phyloP scores from a whole-genome alignment of 2,113 vertebrate genomes.

The Ivindomyrus marchei region DNA sequence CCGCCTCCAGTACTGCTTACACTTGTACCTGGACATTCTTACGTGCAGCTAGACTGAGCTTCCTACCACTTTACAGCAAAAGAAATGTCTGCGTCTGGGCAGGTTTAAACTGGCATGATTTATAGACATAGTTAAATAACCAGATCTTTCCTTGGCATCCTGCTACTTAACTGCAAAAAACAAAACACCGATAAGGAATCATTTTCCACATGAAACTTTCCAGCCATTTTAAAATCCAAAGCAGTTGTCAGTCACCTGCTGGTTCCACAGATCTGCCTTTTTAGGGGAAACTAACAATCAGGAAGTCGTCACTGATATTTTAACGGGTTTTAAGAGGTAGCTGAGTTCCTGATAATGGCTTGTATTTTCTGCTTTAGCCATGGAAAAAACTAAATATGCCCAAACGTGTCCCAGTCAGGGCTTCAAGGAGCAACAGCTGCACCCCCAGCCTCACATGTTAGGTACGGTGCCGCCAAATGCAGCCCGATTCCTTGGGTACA shows the following conservation, averaged over 20 bases:
- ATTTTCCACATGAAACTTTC: neutral
- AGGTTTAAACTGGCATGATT: neutral
- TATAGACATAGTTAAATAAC: neutral
- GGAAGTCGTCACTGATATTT: neutral
- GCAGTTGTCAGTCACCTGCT: neutral
- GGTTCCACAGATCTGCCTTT: neutral
- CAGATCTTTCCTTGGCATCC: neutral
- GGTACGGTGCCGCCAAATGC: neutral
- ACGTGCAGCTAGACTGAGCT: too few species aligned
- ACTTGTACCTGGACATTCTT: neutral
- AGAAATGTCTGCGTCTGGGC: neutral
- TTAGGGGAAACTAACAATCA: neutral
- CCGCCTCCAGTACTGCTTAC: neutral
- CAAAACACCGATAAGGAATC: neutral
- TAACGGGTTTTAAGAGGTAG: neutral
- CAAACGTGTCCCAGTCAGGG: neutral
- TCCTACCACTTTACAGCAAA: neutral
- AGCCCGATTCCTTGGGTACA: neutral
- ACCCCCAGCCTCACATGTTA: neutral
- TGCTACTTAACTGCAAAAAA: neutral
- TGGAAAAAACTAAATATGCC: neutral
- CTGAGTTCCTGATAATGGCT: neutral
- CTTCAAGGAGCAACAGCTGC: neutral
- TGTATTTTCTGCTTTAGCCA: neutral
- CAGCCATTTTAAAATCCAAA: neutral